A percentile compares a stretch with the other conserved stretches of the same genome.
Conservation (phyloP, 2,113 vertebrate genomes). For the Dasyurus viverrinus region DNA sequence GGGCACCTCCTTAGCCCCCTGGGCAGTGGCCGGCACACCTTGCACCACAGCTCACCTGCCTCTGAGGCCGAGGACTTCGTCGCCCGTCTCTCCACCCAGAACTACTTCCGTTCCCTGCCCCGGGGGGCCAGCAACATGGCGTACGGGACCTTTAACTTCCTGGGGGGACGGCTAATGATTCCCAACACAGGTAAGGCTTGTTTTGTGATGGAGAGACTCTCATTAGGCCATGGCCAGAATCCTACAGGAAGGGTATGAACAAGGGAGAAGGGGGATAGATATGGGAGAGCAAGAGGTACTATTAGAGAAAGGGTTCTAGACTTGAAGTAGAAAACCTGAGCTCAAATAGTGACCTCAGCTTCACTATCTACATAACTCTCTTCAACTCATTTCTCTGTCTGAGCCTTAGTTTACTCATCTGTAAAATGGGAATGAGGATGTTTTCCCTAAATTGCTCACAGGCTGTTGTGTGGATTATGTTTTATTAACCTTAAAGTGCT, state of each 20-base stretch:
- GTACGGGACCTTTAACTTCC: slow-evolving; percentile 98
- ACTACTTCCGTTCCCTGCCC: slow-evolving; percentile 95
- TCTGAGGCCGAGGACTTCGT: slow-evolving; percentile 91
- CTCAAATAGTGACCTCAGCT: neutral
- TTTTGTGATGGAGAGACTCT: accelerated
- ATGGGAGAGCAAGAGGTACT: neutral
- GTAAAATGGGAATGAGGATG: neutral
- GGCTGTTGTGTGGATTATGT: neutral
- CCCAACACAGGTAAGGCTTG: slow-evolving; percentile 92
- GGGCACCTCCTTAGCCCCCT: slow-evolving; percentile 95
- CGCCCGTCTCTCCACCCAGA: slow-evolving; percentile 93
- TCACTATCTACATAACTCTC: neutral
- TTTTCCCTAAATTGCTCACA: neutral
- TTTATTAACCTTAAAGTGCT: neutral
- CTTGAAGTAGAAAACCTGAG: neutral
- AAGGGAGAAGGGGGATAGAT: neutral
- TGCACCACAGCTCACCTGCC: slow-evolving; percentile 93
- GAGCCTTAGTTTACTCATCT: neutral
- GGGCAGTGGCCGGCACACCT: slow-evolving; percentile 91
- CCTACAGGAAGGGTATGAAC: neutral
- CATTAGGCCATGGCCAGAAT: neutral
- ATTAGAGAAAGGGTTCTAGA: neutral
- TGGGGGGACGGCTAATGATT: slow-evolving; percentile 95
- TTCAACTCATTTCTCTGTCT: neutral
- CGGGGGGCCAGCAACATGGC: slow-evolving; percentile 93